Conservation (phyloP, 2,113 vertebrate species). For the Passer domesticus region DNA sequence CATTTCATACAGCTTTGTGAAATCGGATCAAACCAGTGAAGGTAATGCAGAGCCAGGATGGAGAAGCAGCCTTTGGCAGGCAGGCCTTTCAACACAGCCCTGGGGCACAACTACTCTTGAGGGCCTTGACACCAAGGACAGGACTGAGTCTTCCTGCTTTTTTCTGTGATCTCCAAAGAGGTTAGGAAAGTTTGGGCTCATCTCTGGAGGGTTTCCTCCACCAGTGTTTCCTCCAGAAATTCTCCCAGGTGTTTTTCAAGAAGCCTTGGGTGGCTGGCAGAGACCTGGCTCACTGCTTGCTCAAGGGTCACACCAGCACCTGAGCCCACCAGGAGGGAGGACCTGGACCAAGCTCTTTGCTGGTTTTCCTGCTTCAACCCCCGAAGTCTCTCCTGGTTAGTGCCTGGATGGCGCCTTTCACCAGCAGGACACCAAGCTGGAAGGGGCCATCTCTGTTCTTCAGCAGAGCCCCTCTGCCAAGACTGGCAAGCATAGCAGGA, state of each 20-base stretch:
- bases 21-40: background rate
- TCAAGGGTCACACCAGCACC: background rate
- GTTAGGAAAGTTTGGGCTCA: background rate
- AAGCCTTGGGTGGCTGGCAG: background rate
- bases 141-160: background rate
- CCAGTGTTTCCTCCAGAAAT: background rate
- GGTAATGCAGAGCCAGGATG: background rate
- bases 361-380: background rate
- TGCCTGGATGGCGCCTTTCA: background rate
- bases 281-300: background rate
- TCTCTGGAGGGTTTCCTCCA: background rate
- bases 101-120: background rate
- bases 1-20: background rate
- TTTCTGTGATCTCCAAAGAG: background rate
- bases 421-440: background rate
- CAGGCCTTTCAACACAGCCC: background rate
- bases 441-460: background rate
- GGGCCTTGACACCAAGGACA: background rate
- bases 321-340: background rate
- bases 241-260: background rate
- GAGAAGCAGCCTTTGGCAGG: background rate
- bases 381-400: background rate
- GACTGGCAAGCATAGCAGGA: rapidly evolving
- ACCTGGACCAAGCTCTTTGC: background rate
- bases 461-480: background rate